These are phyloP conservation scores for Drosophila ironensis DNA, from an alignment of 1,140 invertebrate species.

Conservation along the genomic window DNA sequence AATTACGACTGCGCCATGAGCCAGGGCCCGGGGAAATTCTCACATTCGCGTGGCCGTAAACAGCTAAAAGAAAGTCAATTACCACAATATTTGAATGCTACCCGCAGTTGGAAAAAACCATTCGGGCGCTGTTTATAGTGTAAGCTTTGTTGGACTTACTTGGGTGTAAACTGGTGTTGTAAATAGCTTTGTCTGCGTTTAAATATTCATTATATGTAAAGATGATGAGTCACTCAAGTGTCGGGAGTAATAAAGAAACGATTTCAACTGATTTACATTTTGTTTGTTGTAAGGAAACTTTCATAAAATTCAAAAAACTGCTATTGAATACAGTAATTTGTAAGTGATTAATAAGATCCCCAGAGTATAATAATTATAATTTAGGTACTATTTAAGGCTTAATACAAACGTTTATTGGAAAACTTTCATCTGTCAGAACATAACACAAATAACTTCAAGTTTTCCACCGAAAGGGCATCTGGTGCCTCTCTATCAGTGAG, in stretches of 20 bases:
- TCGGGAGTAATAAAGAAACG: too few species aligned
- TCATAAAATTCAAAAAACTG: too few species aligned
- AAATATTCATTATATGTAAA: background rate
- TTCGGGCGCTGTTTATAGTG: background rate
- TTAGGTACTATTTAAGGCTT: too few species aligned
- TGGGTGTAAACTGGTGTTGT: slow-evolving; percentile 3
- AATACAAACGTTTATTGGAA: too few species aligned
- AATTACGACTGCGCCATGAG: slow-evolving; percentile 26
- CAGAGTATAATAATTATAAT: too few species aligned
- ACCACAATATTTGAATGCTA: background rate
- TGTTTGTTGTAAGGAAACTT: too few species aligned
- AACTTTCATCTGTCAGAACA: too few species aligned
- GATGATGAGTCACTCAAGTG: background rate
- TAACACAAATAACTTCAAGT: background rate
- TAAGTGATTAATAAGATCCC: too few species aligned
- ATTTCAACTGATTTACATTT: too few species aligned
- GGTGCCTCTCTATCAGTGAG: background rate
- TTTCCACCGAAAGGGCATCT: slow-evolving; percentile 1
- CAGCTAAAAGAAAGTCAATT: slow-evolving; percentile 30
- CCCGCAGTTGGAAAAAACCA: background rate
- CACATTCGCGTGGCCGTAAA: slow-evolving; percentile 17
- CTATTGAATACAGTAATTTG: too few species aligned
- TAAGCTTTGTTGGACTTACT: background rate
- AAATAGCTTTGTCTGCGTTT: background rate
- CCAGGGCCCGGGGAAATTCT: slow-evolving; percentile 9